These are phyloP conservation scores for Elegia similella DNA, from an alignment of 2,888 invertebrate species.

Conservation along the genomic window DNA sequence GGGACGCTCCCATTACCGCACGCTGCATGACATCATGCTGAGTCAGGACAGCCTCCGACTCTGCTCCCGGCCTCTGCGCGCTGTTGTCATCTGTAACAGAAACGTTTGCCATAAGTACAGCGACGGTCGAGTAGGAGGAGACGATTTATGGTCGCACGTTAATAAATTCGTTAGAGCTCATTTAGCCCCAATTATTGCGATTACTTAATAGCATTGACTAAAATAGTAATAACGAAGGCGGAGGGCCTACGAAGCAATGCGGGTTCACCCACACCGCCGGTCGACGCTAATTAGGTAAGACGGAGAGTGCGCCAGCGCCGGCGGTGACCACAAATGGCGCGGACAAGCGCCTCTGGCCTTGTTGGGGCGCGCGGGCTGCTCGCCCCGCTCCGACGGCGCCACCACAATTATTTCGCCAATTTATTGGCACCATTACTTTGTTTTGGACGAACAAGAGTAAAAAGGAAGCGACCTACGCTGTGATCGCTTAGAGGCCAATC, in stretches of 20 bases:
- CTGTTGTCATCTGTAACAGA: constrained; percentile 55
- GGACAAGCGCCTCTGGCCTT: constrained; percentile 61
- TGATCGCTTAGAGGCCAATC: neutral
- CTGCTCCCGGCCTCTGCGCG: constrained; percentile 41
- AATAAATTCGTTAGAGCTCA: constrained; percentile 41
- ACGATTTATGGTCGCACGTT: constrained; percentile 32
- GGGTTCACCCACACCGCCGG: constrained; percentile 70
- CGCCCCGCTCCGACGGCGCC: constrained; percentile 60
- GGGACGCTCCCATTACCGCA: constrained; percentile 70
- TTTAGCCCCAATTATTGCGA: constrained; percentile 42
- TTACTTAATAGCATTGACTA: constrained; percentile 47
- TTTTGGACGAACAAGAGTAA: constrained; percentile 7
- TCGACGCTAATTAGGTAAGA: constrained; percentile 69
- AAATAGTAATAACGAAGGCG: constrained; percentile 62
- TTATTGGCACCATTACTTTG: constrained; percentile 35
- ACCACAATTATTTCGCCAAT: constrained; percentile 54
- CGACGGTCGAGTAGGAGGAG: constrained; percentile 28
- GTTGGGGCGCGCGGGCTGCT: constrained; percentile 38
- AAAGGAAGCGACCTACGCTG: constrained; percentile 11
- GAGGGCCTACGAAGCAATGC: constrained; percentile 54
- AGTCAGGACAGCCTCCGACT: constrained; percentile 50
- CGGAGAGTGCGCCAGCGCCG: constrained; percentile 48
- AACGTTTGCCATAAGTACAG: constrained; percentile 24
- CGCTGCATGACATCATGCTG: constrained; percentile 73
- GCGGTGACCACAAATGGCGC: constrained; percentile 66